Evolutionary conservation across 2,888 invertebrate species (phyloP).

Genomic region (Caenorhabditis doughertyi): DNA sequence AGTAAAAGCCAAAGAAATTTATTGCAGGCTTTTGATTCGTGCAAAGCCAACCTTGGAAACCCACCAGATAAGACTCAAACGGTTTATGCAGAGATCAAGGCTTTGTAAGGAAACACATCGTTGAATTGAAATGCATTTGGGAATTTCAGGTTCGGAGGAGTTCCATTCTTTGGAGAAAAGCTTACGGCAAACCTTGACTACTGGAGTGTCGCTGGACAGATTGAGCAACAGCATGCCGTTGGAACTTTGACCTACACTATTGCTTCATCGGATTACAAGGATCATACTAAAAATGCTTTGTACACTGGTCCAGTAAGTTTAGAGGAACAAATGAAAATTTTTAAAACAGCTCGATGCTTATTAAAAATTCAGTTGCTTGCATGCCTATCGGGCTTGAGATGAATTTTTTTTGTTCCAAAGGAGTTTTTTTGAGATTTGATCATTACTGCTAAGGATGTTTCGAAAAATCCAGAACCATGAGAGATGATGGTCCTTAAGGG

Average conservation of each 20-base stretch:
- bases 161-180: conserved; percentile 66
- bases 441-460: too few relatives aligned
- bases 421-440: too few relatives aligned
- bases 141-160: conserved; percentile 65
- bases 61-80: conserved; percentile 24
- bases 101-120: conserved; percentile 41
- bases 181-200: conserved; percentile 49
- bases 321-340: too few relatives aligned
- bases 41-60: conserved; percentile 45
- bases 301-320: conserved; percentile 72
- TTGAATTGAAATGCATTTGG: too few relatives aligned
- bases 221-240: conserved; percentile 71
- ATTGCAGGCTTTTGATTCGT: conserved; percentile 66
- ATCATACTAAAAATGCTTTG: conserved; percentile 70
- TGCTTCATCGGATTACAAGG: conserved; percentile 74
- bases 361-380: too few relatives aligned
- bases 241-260: conserved; percentile 72
- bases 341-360: too few relatives aligned
- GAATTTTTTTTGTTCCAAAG: too few relatives aligned
- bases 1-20: background rate
- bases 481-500: too few relatives aligned
- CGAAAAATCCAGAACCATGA: too few relatives aligned
- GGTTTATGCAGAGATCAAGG: conserved; percentile 51
- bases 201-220: conserved; percentile 61
- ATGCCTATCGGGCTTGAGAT: too few relatives aligned